Base-by-base conservation (phyloP, 2,888 invertebrate genomes). In the Clepsis dumicolana region DNA sequence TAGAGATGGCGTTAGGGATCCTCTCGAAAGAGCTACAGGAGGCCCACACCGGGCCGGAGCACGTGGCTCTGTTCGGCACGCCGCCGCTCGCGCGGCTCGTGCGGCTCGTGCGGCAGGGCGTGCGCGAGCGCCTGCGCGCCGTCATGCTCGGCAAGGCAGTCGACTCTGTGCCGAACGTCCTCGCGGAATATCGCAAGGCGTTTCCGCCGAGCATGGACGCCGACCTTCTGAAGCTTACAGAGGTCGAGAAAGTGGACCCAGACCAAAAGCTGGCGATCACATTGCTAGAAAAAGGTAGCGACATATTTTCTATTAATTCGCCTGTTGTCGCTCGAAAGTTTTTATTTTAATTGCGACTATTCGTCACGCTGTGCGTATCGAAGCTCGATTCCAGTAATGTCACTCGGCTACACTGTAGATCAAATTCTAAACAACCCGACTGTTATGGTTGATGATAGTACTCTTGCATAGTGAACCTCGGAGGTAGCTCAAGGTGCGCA, bases 1-100 rank as follows among this genome's bases (percentile, higher is more conserved):
- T 93, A 67, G 91, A 91, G 78, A 74, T 90, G 64, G 87, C 87
- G 21, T 73, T 93, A 60, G 91, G 92, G 64, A 65, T 56, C 44
- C 80, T 93, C 50, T 70, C 90, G 65, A 90, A 88, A 77, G 79
- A 86, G 29, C 74, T 90, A 35, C 84, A 79, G 73, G 59, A 70
- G 4, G 61, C 72, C 48, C 76, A 2, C 44, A 44, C 72, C 64
- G 71, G 56, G 61, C 69, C 5, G 59, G 59, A 65, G 1, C 70
- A 78, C 63, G 62, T 38, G 7, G 12, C 35, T 4, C 18, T 71
- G 48, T 74, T 83, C 71, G 66, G 63, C 27, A 64, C 73, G 24
- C 14, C 67, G 24, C 59, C 71, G 18, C 41, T 75, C 50, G 72
- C 78, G 73, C 83, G n/a, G n/a, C n/a, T n/a, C n/a, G n/a, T n/a